Percentiles rank a stretch among this genome's conserved stretches.
Evolutionary conservation across 1,140 invertebrate genomes (phyloP).

Genomic region (Ceratina japonica): DNA sequence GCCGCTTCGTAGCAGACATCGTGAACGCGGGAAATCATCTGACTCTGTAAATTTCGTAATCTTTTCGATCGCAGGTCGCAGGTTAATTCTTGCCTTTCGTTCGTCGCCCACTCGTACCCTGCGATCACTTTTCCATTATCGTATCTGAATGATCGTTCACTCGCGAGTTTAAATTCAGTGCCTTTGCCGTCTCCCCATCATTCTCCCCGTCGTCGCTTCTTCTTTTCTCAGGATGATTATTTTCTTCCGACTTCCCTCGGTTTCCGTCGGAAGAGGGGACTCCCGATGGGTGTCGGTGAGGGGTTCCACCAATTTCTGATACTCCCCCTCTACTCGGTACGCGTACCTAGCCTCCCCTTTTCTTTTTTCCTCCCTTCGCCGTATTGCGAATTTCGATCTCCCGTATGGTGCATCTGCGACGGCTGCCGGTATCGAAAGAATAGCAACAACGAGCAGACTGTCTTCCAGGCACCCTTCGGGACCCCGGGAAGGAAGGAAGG

Average conservation of each 20-base stretch:
- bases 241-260: slow-evolving; percentile 29
- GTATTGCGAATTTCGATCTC: slow-evolving; percentile 60
- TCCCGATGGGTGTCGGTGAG: slow-evolving; percentile 7
- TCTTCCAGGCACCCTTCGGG: slow-evolving; percentile 47
- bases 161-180: too few relatives aligned
- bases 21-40: background rate
- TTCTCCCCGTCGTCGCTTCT: background rate
- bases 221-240: slow-evolving; percentile 24
- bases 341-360: background rate
- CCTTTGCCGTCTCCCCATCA: background rate
- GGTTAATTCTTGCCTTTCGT: background rate
- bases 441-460: slow-evolving; percentile 67
- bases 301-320: slow-evolving; percentile 17
- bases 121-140: background rate
- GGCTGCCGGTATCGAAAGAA: slow-evolving; percentile 68
- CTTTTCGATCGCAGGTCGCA: background rate
- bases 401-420: slow-evolving; percentile 71
- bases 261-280: slow-evolving; percentile 24
- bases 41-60: background rate
- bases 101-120: background rate
- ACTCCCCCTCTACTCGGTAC: background rate
- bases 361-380: slow-evolving; percentile 13
- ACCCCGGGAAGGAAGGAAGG: slow-evolving; percentile 60
- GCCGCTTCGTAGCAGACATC: background rate
- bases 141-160: too few relatives aligned